Conservation (phyloP, 2,888 invertebrate genomes). For the Carterocephalus palaemon region DNA sequence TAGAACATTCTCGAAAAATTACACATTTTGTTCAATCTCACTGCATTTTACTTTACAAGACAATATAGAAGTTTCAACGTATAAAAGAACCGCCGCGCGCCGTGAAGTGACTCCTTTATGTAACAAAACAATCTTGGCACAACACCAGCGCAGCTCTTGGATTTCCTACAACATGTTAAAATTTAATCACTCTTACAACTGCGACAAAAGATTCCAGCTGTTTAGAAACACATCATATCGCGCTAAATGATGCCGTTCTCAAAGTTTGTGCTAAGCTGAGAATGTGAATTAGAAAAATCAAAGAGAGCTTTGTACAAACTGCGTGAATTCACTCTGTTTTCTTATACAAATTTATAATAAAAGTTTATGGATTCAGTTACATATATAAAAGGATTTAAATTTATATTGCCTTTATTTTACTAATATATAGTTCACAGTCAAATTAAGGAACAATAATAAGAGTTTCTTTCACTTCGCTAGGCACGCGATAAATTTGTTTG, state of each 20-base stretch:
- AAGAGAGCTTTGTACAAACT: too few species aligned
- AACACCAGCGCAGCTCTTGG: conserved; percentile 16
- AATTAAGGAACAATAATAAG: too few species aligned
- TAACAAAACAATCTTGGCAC: conserved; percentile 19
- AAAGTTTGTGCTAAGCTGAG: background rate
- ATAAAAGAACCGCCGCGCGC: conserved; percentile 2
- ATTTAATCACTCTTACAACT: conserved; percentile 19
- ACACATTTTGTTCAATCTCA: too few species aligned
- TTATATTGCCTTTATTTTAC: too few species aligned
- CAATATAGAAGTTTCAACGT: background rate
- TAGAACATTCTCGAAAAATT: too few species aligned
- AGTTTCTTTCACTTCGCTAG: too few species aligned
- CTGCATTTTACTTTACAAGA: background rate
- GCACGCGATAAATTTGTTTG: too few species aligned
- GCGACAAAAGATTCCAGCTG: conserved; percentile 6
- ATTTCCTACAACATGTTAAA: conserved; percentile 17
- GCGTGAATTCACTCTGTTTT: too few species aligned
- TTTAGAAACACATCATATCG: background rate
- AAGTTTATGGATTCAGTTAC: too few species aligned
- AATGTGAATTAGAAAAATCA: background rate
- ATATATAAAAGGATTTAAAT: too few species aligned
- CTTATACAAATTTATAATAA: too few species aligned
- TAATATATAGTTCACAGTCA: too few species aligned
- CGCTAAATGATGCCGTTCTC: background rate
- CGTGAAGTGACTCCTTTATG: conserved; percentile 10